Base-by-base conservation (phyloP, 2,888 invertebrate genomes). In the Lysandra coridon region DNA sequence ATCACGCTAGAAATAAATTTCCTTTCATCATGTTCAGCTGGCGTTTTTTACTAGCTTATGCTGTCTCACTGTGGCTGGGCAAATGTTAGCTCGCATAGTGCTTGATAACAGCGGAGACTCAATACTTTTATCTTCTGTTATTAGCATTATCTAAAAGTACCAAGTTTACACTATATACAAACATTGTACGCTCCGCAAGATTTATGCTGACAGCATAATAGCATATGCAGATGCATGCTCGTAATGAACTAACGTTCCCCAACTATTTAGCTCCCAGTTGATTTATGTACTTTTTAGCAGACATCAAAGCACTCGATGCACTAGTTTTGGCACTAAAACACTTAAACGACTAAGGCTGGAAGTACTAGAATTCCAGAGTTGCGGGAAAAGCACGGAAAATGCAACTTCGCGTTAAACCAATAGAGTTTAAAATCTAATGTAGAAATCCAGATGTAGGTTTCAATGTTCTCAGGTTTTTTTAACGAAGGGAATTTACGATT, bases 301-400 rank as follows among this genome's bases (percentile, higher is more conserved):
- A 23, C 74, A 44, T 40, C 74, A 44, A 44, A 40, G 74, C n/a
- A 73, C 73, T 73, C 44, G 78, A 79, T 80, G 85, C 69, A 14
- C 69, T 69, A 69, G 69, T 69, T 69, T 69, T 14, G 69, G 69
- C 33, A 33, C 33, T 37, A 69, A 69, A 69, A 69, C 69, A 69
- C 69, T 69, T 69, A 69, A 69, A 14, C 69, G 33, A 33, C 69
- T 14, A 37, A 33, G 30, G 33, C 69, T 33, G 30, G 30, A 33
- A 33, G 14, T 69, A 33, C 33, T 14, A 33, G 14, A 33, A 5
- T 33, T 64, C 53, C 4, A 57, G 3, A 1, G 4, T 57, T 57
- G 53, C 53, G 0, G 3, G 4, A 23, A 23, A 62, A 23, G 7
- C 23, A 23, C 14, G 2, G n/a, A 7, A 62, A 62, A 62, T 23